Conservation (phyloP, 1,140 invertebrate genomes). For the Achroia grisella region DNA sequence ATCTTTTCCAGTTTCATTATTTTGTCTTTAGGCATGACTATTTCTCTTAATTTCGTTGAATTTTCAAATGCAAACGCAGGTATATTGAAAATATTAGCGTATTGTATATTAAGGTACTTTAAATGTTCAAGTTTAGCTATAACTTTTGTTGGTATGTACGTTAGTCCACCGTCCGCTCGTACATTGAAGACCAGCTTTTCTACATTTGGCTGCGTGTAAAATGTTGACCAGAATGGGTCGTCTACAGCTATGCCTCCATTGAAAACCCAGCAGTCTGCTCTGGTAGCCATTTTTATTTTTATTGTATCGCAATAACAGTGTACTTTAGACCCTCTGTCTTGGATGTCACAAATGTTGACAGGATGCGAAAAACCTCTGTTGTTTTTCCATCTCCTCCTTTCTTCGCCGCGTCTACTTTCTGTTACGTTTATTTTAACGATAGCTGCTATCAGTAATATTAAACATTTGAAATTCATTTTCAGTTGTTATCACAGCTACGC, state of each 20-base stretch:
- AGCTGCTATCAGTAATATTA: conserved; percentile 60
- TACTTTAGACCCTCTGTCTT: conserved; percentile 64
- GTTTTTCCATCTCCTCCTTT: conserved; percentile 58
- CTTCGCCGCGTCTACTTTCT: conserved; percentile 60
- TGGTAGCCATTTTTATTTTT: conserved; percentile 59
- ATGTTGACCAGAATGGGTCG: conserved; percentile 81
- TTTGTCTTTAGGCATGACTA: conserved; percentile 79
- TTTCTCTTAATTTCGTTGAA: conserved; percentile 78
- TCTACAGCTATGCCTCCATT: conserved; percentile 76
- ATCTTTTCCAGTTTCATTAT: conserved; percentile 78
- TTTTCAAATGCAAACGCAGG: conserved; percentile 83
- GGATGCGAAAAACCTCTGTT: conserved; percentile 59
- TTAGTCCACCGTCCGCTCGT: conserved; percentile 77
- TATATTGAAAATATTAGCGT: conserved; percentile 80
- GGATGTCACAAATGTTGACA: conserved; percentile 67
- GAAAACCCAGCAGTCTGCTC: conserved; percentile 79
- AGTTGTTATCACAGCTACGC: conserved; percentile 35
- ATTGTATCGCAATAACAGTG: conserved; percentile 68
- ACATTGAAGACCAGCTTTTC: conserved; percentile 81
- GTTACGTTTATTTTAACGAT: conserved; percentile 61
- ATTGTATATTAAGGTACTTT: conserved; percentile 78
- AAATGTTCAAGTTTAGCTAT: conserved; percentile 79
- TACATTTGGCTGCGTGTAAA: conserved; percentile 80
- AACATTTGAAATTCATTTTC: conserved; percentile 62
- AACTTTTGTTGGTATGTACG: conserved; percentile 80